Conservation (phyloP, 2,888 invertebrate species). For the Steinernema hermaphroditum region DNA sequence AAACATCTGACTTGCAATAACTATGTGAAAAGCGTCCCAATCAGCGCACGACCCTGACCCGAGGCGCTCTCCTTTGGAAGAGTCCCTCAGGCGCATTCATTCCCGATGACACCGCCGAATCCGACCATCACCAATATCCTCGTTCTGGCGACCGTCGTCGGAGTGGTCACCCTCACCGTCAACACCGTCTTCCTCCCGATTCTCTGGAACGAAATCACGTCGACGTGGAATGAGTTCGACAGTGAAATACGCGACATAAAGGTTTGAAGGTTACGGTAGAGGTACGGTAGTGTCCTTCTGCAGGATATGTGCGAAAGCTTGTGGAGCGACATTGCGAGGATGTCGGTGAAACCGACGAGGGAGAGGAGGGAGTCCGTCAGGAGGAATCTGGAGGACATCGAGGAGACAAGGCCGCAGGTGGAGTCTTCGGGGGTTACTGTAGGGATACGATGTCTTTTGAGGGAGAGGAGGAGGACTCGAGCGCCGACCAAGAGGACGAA, state of each 20-base stretch:
- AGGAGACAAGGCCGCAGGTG: neutral
- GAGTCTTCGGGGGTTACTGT: no score
- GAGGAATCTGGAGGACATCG: slow-evolving; percentile 8
- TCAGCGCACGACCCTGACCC: slow-evolving; percentile 28
- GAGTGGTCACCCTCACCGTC: neutral
- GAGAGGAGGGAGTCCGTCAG: slow-evolving; percentile 9
- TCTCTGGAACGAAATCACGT: slow-evolving; percentile 20
- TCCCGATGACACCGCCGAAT: slow-evolving; percentile 1
- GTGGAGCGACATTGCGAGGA: neutral
- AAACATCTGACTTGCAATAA: slow-evolving; percentile 9
- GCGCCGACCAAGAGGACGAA: neutral
- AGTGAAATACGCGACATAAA: neutral
- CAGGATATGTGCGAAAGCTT: slow-evolving; percentile 7
- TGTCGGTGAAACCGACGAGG: neutral
- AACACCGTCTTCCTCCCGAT: slow-evolving; percentile 15
- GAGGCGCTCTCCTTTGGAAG: neutral
- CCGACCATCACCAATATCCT: slow-evolving; percentile 13
- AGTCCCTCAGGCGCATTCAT: slow-evolving; percentile 22
- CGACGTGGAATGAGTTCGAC: neutral
- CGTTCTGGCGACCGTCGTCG: slow-evolving; percentile 10
- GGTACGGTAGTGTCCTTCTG: neutral
- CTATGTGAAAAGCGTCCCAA: slow-evolving; percentile 24
- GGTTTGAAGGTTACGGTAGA: neutral
- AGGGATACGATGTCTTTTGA: no score
- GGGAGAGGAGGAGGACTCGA: slow-evolving; percentile 1